A percentile compares a stretch with the other conserved stretches of the same genome.
These are phyloP conservation scores for Microplitis demolitor DNA, from an alignment of 1,140 invertebrate genomes.

Conservation along the genomic window DNA sequence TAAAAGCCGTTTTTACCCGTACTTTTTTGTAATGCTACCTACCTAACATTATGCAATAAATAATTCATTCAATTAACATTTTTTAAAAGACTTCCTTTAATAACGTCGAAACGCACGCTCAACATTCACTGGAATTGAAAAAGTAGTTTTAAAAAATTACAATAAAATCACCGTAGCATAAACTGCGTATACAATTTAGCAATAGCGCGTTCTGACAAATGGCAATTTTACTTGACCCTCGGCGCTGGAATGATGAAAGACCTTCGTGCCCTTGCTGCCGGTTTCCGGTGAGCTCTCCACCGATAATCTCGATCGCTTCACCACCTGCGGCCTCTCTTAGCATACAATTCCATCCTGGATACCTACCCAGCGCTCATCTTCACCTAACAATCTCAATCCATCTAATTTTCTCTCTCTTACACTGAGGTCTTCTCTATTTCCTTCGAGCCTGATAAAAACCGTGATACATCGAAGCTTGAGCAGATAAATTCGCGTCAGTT, in stretches of 20 bases:
- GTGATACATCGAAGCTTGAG: constrained; percentile 30
- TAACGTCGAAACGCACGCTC: no score
- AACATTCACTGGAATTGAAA: no score
- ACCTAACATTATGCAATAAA: no score
- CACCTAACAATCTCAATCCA: constrained; percentile 5
- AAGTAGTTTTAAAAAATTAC: no score
- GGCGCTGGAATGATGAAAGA: constrained; percentile 43
- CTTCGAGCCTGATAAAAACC: constrained; percentile 31
- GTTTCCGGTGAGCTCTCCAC: constrained; percentile 47
- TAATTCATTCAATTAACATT: no score
- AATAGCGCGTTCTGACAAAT: neutral
- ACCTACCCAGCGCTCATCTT: neutral
- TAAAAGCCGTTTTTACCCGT: no score
- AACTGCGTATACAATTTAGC: neutral
- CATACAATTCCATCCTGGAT: neutral
- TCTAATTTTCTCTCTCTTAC: constrained; percentile 3
- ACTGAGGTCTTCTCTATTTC: constrained; percentile 28
- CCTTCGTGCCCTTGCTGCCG: constrained; percentile 46
- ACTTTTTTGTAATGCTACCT: no score
- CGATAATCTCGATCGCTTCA: constrained; percentile 52
- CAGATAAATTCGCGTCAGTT: constrained; percentile 27
- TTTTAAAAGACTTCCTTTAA: no score
- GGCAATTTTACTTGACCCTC: neutral
- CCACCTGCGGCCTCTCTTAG: constrained; percentile 41
- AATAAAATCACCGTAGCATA: neutral